Evolutionary conservation across 2,888 invertebrate genomes (phyloP).

Genomic region (Dolichopus griseipennis): DNA sequence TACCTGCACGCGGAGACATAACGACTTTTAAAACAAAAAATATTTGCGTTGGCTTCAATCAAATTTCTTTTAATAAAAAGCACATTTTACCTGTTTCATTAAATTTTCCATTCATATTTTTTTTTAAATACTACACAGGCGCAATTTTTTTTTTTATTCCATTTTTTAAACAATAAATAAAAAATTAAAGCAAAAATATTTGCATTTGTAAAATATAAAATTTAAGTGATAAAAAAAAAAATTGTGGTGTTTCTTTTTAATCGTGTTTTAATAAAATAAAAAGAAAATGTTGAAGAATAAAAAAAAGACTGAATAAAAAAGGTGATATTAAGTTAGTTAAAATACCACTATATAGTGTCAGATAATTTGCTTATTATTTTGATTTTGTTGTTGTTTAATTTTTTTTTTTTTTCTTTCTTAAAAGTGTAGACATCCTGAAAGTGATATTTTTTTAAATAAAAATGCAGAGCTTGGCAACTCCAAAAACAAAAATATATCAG

Average conservation of each 20-base stretch:
- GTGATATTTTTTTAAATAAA: background rate
- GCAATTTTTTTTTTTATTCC: too few species aligned
- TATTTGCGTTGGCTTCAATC: too few species aligned
- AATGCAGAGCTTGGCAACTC: too few species aligned
- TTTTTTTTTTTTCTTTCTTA: background rate
- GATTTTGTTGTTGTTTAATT: background rate
- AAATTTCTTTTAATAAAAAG: too few species aligned
- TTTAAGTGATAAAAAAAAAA: too few species aligned
- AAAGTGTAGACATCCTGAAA: background rate
- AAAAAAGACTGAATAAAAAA: background rate
- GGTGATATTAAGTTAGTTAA: conserved; percentile 1
- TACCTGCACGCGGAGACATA: too few species aligned
- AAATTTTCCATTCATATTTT: too few species aligned
- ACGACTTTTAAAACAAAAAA: too few species aligned
- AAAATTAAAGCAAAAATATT: background rate
- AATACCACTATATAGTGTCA: background rate
- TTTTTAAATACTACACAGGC: too few species aligned
- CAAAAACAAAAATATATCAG: too few species aligned
- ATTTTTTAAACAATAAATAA: background rate
- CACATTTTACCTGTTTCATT: too few species aligned
- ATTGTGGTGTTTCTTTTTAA: background rate
- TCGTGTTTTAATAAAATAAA: background rate
- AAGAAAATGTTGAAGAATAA: background rate
- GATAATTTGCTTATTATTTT: background rate
- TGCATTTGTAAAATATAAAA: too few species aligned